Evolutionary conservation across 2,797 vertebrate species (phyloP).

Genomic region (Spheniscus humboldti): DNA sequence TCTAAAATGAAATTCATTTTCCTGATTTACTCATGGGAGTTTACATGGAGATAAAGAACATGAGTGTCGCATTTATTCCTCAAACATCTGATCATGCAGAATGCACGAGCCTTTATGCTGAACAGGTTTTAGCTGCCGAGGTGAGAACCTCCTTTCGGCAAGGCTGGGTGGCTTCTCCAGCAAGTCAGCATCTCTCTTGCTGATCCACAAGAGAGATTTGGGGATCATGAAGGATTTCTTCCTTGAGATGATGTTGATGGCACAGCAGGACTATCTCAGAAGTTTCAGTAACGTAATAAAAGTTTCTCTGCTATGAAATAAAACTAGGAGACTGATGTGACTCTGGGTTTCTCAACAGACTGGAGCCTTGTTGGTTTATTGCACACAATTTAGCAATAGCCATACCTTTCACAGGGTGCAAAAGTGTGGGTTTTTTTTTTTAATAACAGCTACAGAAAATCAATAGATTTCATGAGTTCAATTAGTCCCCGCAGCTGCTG

Average conservation of each 20-base stretch:
- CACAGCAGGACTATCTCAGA: neutral
- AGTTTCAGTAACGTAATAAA: constrained; percentile 59
- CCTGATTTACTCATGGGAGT: neutral
- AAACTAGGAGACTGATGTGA: constrained; percentile 56
- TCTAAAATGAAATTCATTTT: neutral
- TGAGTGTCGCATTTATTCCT: neutral
- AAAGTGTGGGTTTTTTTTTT: constrained; percentile 29
- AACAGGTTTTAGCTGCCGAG: neutral
- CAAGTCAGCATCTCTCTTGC: neutral
- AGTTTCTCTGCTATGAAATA: constrained; percentile 59
- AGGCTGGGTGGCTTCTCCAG: neutral
- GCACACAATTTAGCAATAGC: constrained; percentile 59
- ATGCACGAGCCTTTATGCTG: neutral
- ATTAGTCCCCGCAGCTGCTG: constrained; percentile 49
- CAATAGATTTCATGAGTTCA: constrained; percentile 52
- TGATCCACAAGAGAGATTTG: neutral
- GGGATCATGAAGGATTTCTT: neutral
- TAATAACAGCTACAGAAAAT: constrained; percentile 58
- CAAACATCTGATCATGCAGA: neutral
- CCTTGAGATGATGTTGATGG: neutral
- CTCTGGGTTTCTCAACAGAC: constrained; percentile 51
- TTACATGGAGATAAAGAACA: neutral
- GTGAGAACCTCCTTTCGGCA: neutral
- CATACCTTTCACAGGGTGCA: constrained; percentile 56
- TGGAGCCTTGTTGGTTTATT: constrained; percentile 46